Percentiles rank a stretch among this genome's conserved stretches.
Evolutionary conservation across 2,888 invertebrate genomes (phyloP).

Genomic region (Pandemis corylana): DNA sequence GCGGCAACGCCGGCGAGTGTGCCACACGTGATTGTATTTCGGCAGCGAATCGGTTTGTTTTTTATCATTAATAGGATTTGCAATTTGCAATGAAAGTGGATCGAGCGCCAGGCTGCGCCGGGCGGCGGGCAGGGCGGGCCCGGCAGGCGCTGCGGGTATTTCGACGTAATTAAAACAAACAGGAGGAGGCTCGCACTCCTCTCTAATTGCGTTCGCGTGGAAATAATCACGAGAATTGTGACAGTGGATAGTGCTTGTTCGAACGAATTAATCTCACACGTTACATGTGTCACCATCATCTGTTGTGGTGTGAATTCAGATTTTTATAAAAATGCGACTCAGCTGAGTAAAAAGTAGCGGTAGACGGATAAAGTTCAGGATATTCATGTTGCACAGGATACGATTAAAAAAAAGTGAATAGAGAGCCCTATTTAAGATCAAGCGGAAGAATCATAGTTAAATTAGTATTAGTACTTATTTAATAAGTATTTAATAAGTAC

Average conservation of each 20-base stretch:
- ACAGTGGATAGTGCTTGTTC: constrained; percentile 61
- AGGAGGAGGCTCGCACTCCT: constrained; percentile 79
- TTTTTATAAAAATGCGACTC: not conserved
- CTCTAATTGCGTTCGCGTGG: constrained; percentile 82
- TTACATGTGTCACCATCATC: constrained; percentile 20
- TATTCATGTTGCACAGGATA: too few species aligned
- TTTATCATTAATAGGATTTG: constrained; percentile 72
- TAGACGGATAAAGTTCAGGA: too few species aligned
- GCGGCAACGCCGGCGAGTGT: constrained; percentile 12
- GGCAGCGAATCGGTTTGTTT: constrained; percentile 63
- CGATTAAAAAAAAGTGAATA: too few species aligned
- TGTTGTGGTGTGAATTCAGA: not conserved
- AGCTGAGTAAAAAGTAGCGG: not conserved
- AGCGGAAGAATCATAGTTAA: too few species aligned
- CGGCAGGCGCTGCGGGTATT: constrained; percentile 68
- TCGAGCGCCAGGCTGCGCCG: constrained; percentile 47
- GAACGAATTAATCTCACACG: constrained; percentile 48
- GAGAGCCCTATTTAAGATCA: too few species aligned
- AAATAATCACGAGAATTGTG: constrained; percentile 78
- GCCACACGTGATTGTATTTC: constrained; percentile 41
- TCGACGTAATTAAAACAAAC: constrained; percentile 84
- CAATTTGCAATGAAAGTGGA: constrained; percentile 77
- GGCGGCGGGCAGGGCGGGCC: constrained; percentile 50
- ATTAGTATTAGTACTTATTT: too few species aligned
- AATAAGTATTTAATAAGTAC: too few species aligned